Conservation (phyloP, 2,113 vertebrate species). For the Apodemus speciosus region DNA sequence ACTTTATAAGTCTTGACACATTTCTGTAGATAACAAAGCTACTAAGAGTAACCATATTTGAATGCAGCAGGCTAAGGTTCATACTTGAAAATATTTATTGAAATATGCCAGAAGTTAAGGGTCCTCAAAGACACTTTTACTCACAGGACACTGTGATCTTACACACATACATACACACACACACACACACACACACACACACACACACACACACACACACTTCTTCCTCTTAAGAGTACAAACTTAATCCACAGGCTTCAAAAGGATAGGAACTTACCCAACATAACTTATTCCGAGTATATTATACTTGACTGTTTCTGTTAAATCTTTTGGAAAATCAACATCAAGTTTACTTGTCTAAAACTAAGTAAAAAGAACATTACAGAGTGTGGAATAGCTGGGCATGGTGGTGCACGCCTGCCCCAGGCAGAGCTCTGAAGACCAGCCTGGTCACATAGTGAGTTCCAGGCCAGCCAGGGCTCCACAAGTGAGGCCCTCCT, state of each 20-base stretch:
- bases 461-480: neutral
- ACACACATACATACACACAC: neutral
- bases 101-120: neutral
- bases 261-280: neutral
- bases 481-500: neutral
- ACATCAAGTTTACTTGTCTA: neutral
- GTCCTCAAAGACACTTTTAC: neutral
- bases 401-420: neutral
- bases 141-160: neutral
- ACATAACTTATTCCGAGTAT: neutral
- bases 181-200: neutral
- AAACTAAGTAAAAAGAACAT: neutral
- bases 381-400: neutral
- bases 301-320: neutral
- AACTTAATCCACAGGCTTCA: neutral
- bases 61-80: neutral
- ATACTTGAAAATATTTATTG: slow-evolving; percentile 48
- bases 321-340: slow-evolving; percentile 7
- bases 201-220: neutral
- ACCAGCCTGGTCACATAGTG: neutral
- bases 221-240: neutral
- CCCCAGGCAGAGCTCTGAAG: neutral
- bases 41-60: neutral
- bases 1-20: neutral
- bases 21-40: neutral